Evolutionary conservation across 2,888 invertebrate genomes (phyloP), one percentile per base, ranked within the genome.

Genomic region (Tholera decimalis): DNA sequence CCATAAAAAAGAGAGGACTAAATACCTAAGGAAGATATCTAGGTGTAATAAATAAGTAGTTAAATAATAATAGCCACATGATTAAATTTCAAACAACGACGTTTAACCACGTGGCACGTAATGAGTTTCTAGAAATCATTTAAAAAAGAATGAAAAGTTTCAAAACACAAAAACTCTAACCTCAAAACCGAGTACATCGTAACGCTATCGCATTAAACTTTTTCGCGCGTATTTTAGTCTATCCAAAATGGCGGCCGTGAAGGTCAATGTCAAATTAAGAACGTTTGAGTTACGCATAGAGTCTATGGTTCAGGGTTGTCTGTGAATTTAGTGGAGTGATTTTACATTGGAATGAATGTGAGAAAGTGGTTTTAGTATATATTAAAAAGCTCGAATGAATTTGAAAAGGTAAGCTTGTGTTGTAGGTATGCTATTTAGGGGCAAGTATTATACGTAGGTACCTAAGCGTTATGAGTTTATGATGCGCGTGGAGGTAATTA

Each of bases 201-300:
- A 24, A 50, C 77, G 77, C 51, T 56, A 64, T 66, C 37, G 46
- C 61, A 76, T 63, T 64, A 73, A 68, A 65, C 55, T 78, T 76
- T 80, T 80, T 83, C 79, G 73, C 84, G 82, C 87, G 74, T 83
- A 84, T 86, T 86, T 72, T 66, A 30, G 67, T 74, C 79, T 61
- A 77, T 73, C 75, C 77, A 86, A 86, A 82, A 88, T 85, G 85
- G 85, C 81, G 62, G 70, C 60, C 49, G 73, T 76, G 82, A 88
- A 88, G 88, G 88, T 88, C 88, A 88, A 86, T 88, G 87, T 79
- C 87, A 81, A 73, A 60, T 74, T 73, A 71, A 54, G 70, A 59
- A 75, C 71, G 73, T 74, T 76, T 54, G 64, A 73, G 57, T 74
- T 75, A 74, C 71, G 76, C 56, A 75, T 71, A 60, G 55, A 68